Percentiles rank a stretch among this genome's conserved stretches.
phyloP scores from a whole-genome alignment of 2,888 invertebrate species.

The Pachycephus smyrnensis region DNA sequence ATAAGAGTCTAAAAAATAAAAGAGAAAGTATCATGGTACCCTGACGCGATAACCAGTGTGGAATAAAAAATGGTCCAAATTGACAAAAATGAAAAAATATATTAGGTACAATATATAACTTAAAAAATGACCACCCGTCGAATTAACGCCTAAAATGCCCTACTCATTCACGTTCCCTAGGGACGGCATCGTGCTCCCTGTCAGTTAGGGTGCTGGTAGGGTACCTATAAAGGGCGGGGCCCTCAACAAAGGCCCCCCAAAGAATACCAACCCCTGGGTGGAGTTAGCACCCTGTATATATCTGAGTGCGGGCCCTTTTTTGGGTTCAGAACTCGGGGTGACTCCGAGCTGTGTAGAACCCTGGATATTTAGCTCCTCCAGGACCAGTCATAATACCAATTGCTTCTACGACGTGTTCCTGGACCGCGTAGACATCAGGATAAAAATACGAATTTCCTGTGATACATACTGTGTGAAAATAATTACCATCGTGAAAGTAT shows the following conservation, averaged over 20 bases:
- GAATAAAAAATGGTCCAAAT: neutral
- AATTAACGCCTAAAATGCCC: constrained; percentile 58
- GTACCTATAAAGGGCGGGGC: constrained; percentile 18
- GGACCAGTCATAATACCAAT: neutral
- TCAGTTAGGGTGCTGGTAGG: neutral
- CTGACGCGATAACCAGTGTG: neutral
- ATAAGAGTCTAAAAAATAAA: constrained; percentile 17
- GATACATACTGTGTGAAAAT: neutral
- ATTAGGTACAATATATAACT: neutral
- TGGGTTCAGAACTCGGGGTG: constrained; percentile 48
- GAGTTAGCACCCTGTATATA: constrained; percentile 59
- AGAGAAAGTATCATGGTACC: neutral
- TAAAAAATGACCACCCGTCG: constrained; percentile 51
- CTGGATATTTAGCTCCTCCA: constrained; percentile 7
- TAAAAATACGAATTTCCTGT: neutral
- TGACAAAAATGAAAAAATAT: neutral
- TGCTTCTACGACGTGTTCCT: neutral
- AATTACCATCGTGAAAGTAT: neutral
- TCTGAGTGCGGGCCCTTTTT: constrained; percentile 32
- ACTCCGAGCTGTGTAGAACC: constrained; percentile 38
- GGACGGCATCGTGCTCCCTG: constrained; percentile 24
- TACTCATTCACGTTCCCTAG: constrained; percentile 47
- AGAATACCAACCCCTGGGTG: constrained; percentile 63
- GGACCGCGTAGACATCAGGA: neutral
- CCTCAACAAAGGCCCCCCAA: constrained; percentile 34